Evolutionary conservation across 2,113 vertebrate genomes (phyloP), one percentile per base, ranked within the genome.

Genomic region (Lonchura striata): DNA sequence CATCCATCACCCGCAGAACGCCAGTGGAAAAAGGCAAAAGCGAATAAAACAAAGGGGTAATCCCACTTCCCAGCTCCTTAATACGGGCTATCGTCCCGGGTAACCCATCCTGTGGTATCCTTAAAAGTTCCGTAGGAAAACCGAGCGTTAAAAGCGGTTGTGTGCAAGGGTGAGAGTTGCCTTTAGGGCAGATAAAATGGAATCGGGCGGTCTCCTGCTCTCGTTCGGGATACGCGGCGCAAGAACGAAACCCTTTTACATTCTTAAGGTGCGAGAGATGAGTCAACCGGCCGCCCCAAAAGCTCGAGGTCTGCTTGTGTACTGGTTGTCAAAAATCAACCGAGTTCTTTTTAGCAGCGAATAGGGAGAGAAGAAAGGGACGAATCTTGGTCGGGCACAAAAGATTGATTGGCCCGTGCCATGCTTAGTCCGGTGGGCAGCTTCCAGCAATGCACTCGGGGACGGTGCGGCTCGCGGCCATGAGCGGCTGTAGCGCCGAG

Each of bases 1-100:
- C 97, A 97, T 98, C 97, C 97, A 98, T 98, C 97, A 97, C 96
- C 95, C 94, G 68, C 83, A 59, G 78, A 95, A 97, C 86, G 97
- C 96, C 95, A 53, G 92, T 96, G 80, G 94, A 96, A 91, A 95
- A 89, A 94, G 85, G 96, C 95, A 83, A 94, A 96, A 92, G 92
- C 93, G 66, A 93, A 84, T 96, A 97, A 96, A 96, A 98, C 97
- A 98, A 98, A 98, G 82, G 93, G 71, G 25, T 71, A 41, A 66
- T 95, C 74, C n/a, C 52, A 24, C 74, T 95, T 57, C 15, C 16
- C 42, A 75, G 74, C 9, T 37, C 76, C 54, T 83, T 82, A n/a
- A 44, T 47, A 14, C 65, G 22, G 80, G 61, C 56, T 53, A 2
- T 74, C 12, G 59, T 80, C 66, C 69, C 50, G 31, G 57, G 0